phyloP scores from a whole-genome alignment of 2,113 vertebrate species.

The Gambusia holbrooki region DNA sequence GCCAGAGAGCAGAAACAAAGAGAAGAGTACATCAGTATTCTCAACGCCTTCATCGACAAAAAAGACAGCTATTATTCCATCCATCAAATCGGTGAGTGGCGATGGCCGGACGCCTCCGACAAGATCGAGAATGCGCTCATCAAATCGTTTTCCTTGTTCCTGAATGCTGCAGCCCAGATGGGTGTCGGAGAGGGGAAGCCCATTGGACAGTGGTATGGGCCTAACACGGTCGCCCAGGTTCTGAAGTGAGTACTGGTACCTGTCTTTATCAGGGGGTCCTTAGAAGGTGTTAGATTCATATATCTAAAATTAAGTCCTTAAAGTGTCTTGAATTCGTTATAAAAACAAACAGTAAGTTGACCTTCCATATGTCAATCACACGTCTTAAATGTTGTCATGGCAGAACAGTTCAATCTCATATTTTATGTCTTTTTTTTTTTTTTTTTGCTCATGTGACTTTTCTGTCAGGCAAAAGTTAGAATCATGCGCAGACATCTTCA shows the following conservation, averaged over 20 bases:
- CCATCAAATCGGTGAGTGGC: conserved; percentile 93
- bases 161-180: conserved; percentile 90
- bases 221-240: conserved; percentile 98
- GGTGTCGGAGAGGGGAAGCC: conserved; percentile 98
- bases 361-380: too few species aligned
- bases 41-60: conserved; percentile 95
- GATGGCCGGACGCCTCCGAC: not conserved
- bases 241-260: conserved; percentile 87
- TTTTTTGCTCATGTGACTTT: too few species aligned
- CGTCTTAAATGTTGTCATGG: too few species aligned
- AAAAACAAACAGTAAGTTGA: too few species aligned
- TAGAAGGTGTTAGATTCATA: too few species aligned
- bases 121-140: not conserved
- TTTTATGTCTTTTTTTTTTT: too few species aligned
- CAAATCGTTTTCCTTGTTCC: not conserved
- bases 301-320: too few species aligned
- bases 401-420: too few species aligned
- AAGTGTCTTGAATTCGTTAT: not conserved
- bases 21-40: conserved; percentile 90
- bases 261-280: not conserved
- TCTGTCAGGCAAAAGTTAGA: too few species aligned
- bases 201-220: conserved; percentile 98
- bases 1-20: conserved; percentile 83
- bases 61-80: conserved; percentile 99
- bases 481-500: too few species aligned